Conservation (phyloP, 37 sponge, comb jelly and placozoan genomes). For the Cliona cf. orientalis region DNA sequence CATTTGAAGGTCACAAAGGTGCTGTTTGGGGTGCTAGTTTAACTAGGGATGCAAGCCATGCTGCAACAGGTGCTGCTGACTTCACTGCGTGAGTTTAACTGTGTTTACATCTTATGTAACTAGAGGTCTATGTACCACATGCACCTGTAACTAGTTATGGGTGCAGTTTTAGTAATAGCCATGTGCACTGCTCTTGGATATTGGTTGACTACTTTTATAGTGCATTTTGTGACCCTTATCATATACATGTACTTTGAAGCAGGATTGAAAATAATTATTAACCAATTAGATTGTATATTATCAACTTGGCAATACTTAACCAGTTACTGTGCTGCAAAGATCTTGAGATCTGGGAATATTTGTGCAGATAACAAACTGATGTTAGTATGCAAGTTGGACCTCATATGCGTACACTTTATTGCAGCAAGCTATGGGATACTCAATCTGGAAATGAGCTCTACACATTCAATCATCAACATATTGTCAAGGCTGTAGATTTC, state of each 20-base stretch:
- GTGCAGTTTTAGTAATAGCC: background rate
- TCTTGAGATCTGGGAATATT: too few species aligned
- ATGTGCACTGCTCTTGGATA: background rate
- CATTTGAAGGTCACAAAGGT: conserved; percentile 98
- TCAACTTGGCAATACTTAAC: background rate
- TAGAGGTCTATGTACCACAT: background rate
- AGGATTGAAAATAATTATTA: too few species aligned
- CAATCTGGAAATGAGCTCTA: conserved; percentile 66
- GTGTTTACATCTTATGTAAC: background rate
- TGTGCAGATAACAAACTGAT: too few species aligned
- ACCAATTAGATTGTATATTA: background rate
- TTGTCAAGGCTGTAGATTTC: conserved; percentile 90
- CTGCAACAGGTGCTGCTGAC: conserved; percentile 97
- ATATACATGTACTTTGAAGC: too few species aligned
- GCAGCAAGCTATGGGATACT: conserved; percentile 89
- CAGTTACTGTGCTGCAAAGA: background rate
- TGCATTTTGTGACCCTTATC: background rate
- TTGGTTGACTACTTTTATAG: background rate
- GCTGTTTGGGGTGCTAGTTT: conserved; percentile 97
- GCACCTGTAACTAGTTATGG: background rate
- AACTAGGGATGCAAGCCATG: conserved; percentile 73
- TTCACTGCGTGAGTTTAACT: conserved; percentile 88
- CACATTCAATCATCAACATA: conserved; percentile 78
- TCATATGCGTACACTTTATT: background rate
- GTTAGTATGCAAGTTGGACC: too few species aligned